These are phyloP conservation scores for Acipenser oxyrinchus DNA, from an alignment of 2,797 vertebrate species.

Conservation along the genomic window DNA sequence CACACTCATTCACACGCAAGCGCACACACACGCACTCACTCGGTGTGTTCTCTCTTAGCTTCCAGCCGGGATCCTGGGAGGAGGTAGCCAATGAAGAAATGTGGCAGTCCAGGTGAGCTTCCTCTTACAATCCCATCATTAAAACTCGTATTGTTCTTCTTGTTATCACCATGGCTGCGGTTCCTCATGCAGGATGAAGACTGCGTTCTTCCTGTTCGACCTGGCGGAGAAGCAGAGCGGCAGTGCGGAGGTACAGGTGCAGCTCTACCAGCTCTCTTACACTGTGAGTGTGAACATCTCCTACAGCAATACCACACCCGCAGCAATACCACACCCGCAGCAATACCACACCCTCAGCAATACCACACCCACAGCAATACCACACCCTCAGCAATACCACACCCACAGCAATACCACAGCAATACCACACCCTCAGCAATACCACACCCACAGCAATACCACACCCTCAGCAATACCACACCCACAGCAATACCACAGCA, in stretches of 20 bases:
- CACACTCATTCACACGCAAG: conserved; percentile 36
- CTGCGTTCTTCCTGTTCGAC: conserved; percentile 92
- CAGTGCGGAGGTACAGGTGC: conserved; percentile 46
- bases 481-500: too few relatives aligned
- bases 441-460: too few relatives aligned
- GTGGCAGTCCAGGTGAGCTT: conserved; percentile 93
- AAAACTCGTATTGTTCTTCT: conserved; percentile 41
- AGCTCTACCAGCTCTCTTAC: conserved; percentile 64
- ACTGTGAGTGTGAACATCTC: conserved; percentile 45
- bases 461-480: too few relatives aligned
- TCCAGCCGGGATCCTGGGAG: conserved; percentile 85
- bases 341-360: too few relatives aligned
- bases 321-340: too few relatives aligned
- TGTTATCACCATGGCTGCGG: neutral
- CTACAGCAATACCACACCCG: too few relatives aligned
- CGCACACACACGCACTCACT: conserved; percentile 27
- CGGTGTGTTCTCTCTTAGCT: conserved; percentile 59
- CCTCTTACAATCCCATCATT: conserved; percentile 45
- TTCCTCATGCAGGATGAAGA: conserved; percentile 79
- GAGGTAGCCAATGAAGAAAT: conserved; percentile 93
- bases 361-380: too few relatives aligned
- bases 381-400: too few relatives aligned
- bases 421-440: too few relatives aligned
- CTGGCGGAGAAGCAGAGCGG: conserved; percentile 65
- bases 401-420: too few relatives aligned